Conservation (phyloP, 2,113 vertebrate species). For the Paratilapia polleni region DNA sequence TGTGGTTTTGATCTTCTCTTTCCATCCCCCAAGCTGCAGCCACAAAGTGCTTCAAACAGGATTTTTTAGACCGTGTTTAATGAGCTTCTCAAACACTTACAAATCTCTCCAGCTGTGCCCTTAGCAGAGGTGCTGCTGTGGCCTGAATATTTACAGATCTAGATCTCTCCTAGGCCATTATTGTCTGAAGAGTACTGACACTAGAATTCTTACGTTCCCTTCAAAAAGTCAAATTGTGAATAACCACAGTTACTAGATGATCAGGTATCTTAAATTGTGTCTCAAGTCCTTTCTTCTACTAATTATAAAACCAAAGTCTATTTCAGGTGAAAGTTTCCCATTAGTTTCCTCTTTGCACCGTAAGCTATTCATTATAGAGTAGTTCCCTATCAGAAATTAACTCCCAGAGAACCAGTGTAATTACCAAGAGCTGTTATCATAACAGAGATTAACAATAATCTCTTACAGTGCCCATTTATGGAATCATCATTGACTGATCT, state of each 20-base stretch:
- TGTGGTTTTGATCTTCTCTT: conserved; percentile 50
- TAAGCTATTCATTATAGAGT: conserved; percentile 45
- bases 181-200: conserved; percentile 16
- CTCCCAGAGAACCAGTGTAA: conserved; percentile 62
- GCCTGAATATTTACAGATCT: conserved; percentile 18
- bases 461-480: conserved; percentile 36
- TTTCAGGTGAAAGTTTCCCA: conserved; percentile 35
- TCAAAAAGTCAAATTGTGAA: background rate
- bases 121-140: conserved; percentile 7
- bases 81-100: conserved; percentile 59
- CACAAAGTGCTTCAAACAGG: conserved; percentile 39
- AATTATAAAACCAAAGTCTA: conserved; percentile 3
- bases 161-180: conserved; percentile 8
- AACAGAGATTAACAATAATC: conserved; percentile 66
- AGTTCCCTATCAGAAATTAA: conserved; percentile 63
- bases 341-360: conserved; percentile 31
- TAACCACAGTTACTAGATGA: background rate
- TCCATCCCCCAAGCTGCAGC: conserved; percentile 39
- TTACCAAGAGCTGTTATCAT: conserved; percentile 69
- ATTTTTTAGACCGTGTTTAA: conserved; percentile 50
- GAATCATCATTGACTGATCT: conserved; percentile 41
- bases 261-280: background rate
- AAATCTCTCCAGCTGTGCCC: conserved; percentile 49
- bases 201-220: background rate
- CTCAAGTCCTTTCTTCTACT: background rate